Percentiles rank a stretch among this genome's conserved stretches.
phyloP scores from a whole-genome alignment of 2,797 vertebrate species.

The Onychomys torridus region DNA sequence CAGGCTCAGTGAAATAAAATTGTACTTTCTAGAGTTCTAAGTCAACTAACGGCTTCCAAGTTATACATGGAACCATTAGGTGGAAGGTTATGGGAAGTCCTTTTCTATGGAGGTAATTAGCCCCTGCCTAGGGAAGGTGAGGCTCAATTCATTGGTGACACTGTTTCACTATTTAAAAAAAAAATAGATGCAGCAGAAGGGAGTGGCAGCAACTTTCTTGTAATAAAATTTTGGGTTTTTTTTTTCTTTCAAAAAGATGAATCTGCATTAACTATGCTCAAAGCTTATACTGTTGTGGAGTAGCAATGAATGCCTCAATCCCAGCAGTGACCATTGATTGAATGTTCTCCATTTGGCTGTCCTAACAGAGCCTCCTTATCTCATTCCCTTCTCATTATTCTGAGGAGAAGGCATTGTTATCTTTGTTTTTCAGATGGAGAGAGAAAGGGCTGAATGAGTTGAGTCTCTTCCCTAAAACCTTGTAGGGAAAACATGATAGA shows the following conservation, averaged over 20 bases:
- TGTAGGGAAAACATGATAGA: neutral
- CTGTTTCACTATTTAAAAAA: neutral
- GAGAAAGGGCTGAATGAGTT: neutral
- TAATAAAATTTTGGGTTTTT: neutral
- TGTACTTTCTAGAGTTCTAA: slow-evolving; percentile 50
- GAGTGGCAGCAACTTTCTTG: neutral
- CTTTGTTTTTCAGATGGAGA: slow-evolving; percentile 8
- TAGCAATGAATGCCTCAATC: neutral
- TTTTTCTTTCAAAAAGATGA: neutral
- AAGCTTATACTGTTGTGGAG: slow-evolving; percentile 2
- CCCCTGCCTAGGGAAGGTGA: neutral
- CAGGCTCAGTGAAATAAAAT: slow-evolving; percentile 39
- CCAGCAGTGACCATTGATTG: neutral
- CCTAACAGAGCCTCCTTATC: neutral
- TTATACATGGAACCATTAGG: neutral
- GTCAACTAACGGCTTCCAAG: slow-evolving; percentile 32
- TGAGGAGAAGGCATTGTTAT: neutral
- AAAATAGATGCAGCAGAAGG: slow-evolving; percentile 1
- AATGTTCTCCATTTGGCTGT: neutral
- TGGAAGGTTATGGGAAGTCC: slow-evolving; percentile 7
- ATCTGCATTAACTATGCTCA: neutral
- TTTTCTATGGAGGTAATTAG: slow-evolving; percentile 46
- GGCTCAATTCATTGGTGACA: neutral
- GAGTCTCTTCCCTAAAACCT: neutral
- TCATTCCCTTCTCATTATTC: neutral